Evolutionary conservation across 1,140 invertebrate genomes (phyloP), one percentile per base, ranked within the genome.

Genomic region (Theocolax elegans): DNA sequence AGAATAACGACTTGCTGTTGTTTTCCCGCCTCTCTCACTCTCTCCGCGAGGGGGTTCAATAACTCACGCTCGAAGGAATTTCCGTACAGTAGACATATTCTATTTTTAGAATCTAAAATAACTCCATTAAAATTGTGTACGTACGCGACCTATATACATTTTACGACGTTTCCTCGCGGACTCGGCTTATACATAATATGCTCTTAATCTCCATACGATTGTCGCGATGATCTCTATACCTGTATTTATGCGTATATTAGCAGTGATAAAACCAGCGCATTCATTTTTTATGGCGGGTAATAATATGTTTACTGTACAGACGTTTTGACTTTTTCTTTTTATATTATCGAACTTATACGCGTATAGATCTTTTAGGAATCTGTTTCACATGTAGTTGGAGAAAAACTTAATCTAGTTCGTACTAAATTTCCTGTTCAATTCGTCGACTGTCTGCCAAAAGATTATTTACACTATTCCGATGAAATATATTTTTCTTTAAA

Each of bases 191-290:
- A 31, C n/a, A 62, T 62, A 31, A 62, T 51, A 19, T 31, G n/a
- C n/a, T n/a, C n/a, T n/a, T n/a, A n/a, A n/a, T n/a, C n/a, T n/a
- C n/a, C n/a, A n/a, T n/a, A n/a, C n/a, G n/a, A n/a, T n/a, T n/a
- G n/a, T n/a, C n/a, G n/a, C n/a, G n/a, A 44, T 25, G 29, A 53
- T 63, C 38, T 31, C n/a, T 17, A 10, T 0, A 51, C 10, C 12
- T 10, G 53, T 64, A 53, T 64, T 64, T 64, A 64, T 53, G n/a
- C 17, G 46, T 48, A n/a, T 40, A 64, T 53, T n/a, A 53, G 35
- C 1, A 1, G 3, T 53, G 31, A 54, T 35, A 54, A 53, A 64
- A 38, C 2, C 17, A 21, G 29, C 38, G 25, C 27, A 27, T 6
- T 25, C 17, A 23, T 21, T 49, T 53, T 64, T 64, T 53, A 64